Evolutionary conservation across 2,888 invertebrate genomes (phyloP).

Genomic region (Mylabris sibirica): DNA sequence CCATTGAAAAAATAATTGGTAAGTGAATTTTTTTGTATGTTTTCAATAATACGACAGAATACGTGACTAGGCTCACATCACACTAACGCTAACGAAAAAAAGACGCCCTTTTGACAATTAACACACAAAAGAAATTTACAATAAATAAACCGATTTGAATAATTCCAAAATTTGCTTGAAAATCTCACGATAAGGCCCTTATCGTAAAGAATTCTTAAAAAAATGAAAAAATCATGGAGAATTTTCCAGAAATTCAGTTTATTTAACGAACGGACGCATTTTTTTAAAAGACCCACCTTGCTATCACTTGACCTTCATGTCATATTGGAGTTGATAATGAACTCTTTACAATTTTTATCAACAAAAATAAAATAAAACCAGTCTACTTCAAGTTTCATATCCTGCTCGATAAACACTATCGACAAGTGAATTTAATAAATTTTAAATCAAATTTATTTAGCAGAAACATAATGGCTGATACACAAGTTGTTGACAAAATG

Average conservation of each 20-base stretch:
- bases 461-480: constrained; percentile 37
- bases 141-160: no score
- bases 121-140: no score
- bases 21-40: no score
- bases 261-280: no score
- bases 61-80: no score
- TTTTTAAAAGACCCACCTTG: not conserved
- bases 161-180: no score
- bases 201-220: no score
- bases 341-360: not conserved
- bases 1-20: no score
- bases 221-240: not conserved
- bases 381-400: not conserved
- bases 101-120: no score
- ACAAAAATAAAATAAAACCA: not conserved
- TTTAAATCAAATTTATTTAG: not conserved
- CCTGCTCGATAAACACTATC: not conserved
- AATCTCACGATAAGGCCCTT: no score
- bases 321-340: not conserved
- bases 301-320: not conserved
- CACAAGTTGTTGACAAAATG: constrained; percentile 28
- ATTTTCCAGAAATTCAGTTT: not conserved
- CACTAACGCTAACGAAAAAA: no score
- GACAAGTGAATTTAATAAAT: not conserved
- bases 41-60: no score